Conservation (phyloP, 2,888 invertebrate species). For the Microctonus brassicae region DNA sequence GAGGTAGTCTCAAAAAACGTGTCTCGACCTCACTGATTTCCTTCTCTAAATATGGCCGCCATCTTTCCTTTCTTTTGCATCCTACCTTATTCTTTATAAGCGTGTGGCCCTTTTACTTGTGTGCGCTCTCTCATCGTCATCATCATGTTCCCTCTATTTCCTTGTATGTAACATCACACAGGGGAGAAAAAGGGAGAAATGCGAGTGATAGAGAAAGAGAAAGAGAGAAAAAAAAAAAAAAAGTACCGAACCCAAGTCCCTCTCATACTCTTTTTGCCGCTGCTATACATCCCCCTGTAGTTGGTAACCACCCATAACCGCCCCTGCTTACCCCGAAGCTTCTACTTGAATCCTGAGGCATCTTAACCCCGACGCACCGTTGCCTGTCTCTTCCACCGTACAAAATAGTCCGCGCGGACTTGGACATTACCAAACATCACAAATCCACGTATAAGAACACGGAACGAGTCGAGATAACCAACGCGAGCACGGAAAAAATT, state of each 20-base stretch:
- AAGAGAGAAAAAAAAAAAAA: background rate
- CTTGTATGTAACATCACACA: constrained; percentile 2
- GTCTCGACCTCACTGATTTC: constrained; percentile 67
- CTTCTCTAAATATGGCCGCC: constrained; percentile 69
- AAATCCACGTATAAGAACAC: constrained; percentile 53
- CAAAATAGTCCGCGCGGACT: constrained; percentile 61
- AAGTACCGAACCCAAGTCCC: background rate
- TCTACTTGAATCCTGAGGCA: constrained; percentile 70
- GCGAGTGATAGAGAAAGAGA: background rate
- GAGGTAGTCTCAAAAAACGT: constrained; percentile 56
- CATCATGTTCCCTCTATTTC: constrained; percentile 7
- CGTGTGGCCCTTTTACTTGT: constrained; percentile 22
- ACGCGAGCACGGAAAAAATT: constrained; percentile 55
- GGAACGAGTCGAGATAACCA: constrained; percentile 45
- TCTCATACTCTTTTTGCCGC: constrained; percentile 18
- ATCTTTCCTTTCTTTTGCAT: constrained; percentile 51
- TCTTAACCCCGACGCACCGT: constrained; percentile 63
- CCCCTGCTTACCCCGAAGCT: constrained; percentile 67
- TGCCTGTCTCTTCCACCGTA: constrained; percentile 12
- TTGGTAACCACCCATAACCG: constrained; percentile 66
- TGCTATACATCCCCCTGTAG: constrained; percentile 30
- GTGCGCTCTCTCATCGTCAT: constrained; percentile 33
- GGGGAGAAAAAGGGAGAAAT: too few relatives aligned
- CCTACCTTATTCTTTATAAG: constrained; percentile 39
- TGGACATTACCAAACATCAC: background rate